Base-by-base conservation (phyloP, 2,113 vertebrate genomes). In the Scolopax mira region DNA sequence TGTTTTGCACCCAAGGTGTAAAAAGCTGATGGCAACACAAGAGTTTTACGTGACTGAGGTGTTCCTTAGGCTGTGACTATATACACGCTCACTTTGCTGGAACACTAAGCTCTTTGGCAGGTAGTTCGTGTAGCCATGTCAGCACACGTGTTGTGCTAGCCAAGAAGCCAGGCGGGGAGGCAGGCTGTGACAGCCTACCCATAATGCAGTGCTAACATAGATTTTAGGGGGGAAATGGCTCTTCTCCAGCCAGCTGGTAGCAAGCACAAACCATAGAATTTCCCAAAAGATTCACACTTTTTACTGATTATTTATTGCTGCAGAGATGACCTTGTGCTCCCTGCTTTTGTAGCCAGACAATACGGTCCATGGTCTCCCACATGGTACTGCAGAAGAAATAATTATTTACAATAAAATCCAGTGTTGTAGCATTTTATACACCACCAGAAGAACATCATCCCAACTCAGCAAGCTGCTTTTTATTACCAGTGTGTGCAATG, bases 161-260 rank as follows among this genome's bases (percentile, higher is more conserved):
- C 77, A 14, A 4, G 1, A 1, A 16, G 35, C 30, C 6, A 0
- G 12, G 31, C 5, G 23, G 30, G 28, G 11, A 55, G 21, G 14
- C 42, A 65, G 80, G 41, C 57, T 35, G 28, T 8, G 48, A 10
- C 39, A 41, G 48, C 73, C 41, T 41, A 54, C 24, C 42, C 25
- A 6, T 21, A 51, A n/a, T 19, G 11, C 85, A 65, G 15, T 21
- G 42, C 57, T 92, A 35, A 48, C 58, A 22, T 10, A 10, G 42
- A 14, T 27, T 62, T 46, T 42, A 39, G 65, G 30, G 42, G 71
- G 61, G 30, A 66, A 92, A 33, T 11, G n/a, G 13, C 48, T 74
- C 42, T 57, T 91, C 77, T 89, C n/a, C 52, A 91, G 33, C 18
- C 48, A 64, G 28, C n/a, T 79, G 52, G 65, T 89, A 87, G 42